Evolutionary conservation across 2,797 vertebrate genomes (phyloP), one percentile per base, ranked within the genome.

Genomic region (Anas bernieri): DNA sequence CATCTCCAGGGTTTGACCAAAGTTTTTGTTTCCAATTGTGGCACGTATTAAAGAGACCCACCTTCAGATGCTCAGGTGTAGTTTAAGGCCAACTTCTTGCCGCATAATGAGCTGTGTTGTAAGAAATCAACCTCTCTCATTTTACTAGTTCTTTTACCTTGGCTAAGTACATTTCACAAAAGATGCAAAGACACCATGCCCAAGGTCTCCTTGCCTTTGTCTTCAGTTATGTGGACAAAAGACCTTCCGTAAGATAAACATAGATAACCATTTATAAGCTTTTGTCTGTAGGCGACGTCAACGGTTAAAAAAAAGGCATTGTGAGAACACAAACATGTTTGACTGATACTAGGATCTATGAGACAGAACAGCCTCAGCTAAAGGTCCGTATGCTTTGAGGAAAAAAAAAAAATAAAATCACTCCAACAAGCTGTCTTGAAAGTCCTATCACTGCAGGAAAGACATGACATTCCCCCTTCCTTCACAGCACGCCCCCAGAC

Each of bases 191-290:
- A 17, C 62, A 48, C 37, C 62, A 25, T 4, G 48, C 33, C 61
- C 77, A 37, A 63, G 23, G 58, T 56, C 74, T 86, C 85, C 70
- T 87, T 85, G 88, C 88, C 83, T 84, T 87, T 76, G 66, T 26
- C 78, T 94, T 82, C 31, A 5, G 58, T 68, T 45, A 39, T 2
- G 26, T 20, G 54, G 69, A 52, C 46, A 55, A 75, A 70, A 73
- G 28, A 89, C 55, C 20, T 63, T 78, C 62, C 74, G 2, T 17
- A 17, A 76, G 56, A 37, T 30, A 86, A 73, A 78, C 13, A 46
- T 0, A 64, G 77, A 48, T 43, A 64, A 78, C 17, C n/a, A 54
- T 35, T 41, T n/a, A 31, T 3, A 61, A 84, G 67, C 31, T 61
- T 35, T 46, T 64, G 69, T 33, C 81, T 83, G 43, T 18, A 63